Evolutionary conservation across 2,113 vertebrate species (phyloP).

Genomic region (Crotophaga sulcirostris): DNA sequence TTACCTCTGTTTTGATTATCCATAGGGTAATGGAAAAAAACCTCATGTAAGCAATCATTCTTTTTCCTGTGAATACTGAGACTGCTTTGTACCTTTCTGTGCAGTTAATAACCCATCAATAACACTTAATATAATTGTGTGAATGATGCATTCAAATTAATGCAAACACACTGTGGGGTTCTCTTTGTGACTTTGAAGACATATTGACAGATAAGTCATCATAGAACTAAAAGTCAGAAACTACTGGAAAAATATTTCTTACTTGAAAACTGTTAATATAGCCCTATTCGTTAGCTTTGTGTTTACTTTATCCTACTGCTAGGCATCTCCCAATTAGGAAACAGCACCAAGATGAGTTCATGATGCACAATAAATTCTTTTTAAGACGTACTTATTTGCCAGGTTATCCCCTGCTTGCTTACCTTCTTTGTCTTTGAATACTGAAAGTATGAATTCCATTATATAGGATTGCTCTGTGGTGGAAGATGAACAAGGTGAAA

Average conservation of each 20-base stretch:
- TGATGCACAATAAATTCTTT: not conserved
- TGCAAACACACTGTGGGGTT: not conserved
- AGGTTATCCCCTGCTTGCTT: not conserved
- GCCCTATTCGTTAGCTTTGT: not conserved
- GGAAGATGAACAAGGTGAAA: slow-evolving; percentile 25
- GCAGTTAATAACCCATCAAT: not conserved
- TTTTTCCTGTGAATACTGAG: not conserved
- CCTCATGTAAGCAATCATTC: not conserved
- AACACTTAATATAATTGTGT: not conserved
- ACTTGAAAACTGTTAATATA: not conserved
- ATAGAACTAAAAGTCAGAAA: not conserved
- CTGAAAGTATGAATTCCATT: not conserved
- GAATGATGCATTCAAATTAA: not conserved
- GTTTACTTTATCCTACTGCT: not conserved
- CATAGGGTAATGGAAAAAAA: not conserved
- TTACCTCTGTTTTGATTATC: not conserved
- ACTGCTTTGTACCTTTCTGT: not conserved
- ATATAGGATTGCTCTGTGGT: not conserved
- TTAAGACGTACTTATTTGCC: not conserved
- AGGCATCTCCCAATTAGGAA: not conserved
- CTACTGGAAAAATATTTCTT: not conserved
- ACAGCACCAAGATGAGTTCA: not conserved
- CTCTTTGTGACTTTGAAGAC: not conserved
- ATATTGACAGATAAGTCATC: not conserved
- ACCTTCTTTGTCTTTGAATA: not conserved